Evolutionary conservation across 2,113 vertebrate genomes (phyloP).

Genomic region (Hyperopisus bebe): DNA sequence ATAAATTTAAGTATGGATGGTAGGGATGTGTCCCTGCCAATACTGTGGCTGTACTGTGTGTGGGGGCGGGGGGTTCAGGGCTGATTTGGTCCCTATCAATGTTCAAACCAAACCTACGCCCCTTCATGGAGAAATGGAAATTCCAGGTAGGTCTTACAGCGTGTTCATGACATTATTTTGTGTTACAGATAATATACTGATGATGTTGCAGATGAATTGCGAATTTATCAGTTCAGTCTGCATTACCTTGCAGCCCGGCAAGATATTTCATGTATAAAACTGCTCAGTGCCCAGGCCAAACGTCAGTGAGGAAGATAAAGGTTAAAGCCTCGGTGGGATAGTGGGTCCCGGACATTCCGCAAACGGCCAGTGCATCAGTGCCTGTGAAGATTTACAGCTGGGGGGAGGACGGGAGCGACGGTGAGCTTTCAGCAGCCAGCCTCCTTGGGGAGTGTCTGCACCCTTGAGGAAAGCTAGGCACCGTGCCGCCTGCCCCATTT

Average conservation of each 20-base stretch:
- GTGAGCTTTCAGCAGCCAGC: slow-evolving; percentile 29
- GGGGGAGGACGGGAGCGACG: neutral
- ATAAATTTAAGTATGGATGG: neutral
- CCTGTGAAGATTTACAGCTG: slow-evolving; percentile 45
- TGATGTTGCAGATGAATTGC: neutral
- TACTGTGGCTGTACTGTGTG: neutral
- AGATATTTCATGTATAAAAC: neutral
- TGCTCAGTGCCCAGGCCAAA: neutral
- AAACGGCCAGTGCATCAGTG: slow-evolving; percentile 48
- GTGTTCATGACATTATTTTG: neutral
- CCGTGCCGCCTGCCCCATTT: neutral
- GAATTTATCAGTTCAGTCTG: neutral
- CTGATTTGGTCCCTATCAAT: neutral
- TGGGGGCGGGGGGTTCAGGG: neutral
- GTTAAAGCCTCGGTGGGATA: neutral
- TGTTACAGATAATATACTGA: neutral
- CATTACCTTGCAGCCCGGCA: neutral
- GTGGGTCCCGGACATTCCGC: slow-evolving; percentile 42
- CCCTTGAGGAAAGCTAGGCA: neutral
- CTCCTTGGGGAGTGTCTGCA: slow-evolving; percentile 6
- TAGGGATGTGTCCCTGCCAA: neutral
- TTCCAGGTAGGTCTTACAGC: neutral
- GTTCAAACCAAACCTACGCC: neutral
- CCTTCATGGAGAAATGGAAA: neutral
- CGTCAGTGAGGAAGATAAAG: neutral